Evolutionary conservation across 2,113 vertebrate species (phyloP).

Genomic region (Archilochus colubris): DNA sequence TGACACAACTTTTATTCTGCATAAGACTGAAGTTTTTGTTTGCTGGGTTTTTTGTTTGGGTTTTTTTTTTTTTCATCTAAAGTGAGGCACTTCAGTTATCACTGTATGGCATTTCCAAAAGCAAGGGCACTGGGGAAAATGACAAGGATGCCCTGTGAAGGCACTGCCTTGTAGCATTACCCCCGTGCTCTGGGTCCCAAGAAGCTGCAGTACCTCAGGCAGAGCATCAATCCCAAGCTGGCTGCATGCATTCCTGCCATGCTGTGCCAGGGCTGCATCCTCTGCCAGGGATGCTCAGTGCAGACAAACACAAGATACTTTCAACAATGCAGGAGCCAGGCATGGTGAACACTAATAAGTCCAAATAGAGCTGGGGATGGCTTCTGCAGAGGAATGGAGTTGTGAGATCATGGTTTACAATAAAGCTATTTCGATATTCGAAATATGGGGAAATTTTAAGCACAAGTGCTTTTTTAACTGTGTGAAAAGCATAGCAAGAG

Average conservation of each 20-base stretch:
- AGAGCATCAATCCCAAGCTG: neutral
- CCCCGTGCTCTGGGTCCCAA: neutral
- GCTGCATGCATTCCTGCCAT: neutral
- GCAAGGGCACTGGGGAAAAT: neutral
- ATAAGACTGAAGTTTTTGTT: neutral
- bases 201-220: neutral
- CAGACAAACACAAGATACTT: neutral
- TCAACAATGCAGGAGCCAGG: neutral
- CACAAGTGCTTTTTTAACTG: neutral
- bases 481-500: neutral
- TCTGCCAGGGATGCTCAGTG: neutral
- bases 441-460: neutral
- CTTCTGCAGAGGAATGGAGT: neutral
- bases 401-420: neutral
- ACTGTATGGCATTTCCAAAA: neutral
- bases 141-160: neutral
- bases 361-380: neutral
- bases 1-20: neutral
- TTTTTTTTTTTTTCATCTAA: neutral
- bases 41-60: neutral
- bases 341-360: neutral
- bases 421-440: neutral
- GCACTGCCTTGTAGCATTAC: fast-evolving
- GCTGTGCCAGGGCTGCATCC: neutral
- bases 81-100: neutral